Evolutionary conservation across 2,888 invertebrate species (phyloP), one percentile per base, ranked within the genome.

Genomic region (Thysanoteuthis rhombus): DNA sequence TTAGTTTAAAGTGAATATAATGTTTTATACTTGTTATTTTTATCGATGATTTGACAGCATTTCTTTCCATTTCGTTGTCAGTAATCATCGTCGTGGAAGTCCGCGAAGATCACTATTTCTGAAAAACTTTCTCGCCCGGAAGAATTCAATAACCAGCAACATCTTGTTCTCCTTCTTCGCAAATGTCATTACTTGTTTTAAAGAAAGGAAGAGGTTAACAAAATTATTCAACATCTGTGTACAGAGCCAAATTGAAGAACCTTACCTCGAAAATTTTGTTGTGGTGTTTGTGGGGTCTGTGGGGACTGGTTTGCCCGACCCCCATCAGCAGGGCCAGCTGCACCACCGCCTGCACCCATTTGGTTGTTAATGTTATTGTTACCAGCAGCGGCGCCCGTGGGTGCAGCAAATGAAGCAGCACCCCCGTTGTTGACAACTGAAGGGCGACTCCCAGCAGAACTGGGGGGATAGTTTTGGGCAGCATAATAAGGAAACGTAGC

Each of bases 401-500:
- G 90, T 45, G 38, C n/a, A 25, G 38, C 36, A 45, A 36, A 40
- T 42, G 47, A 38, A 32, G 36, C 47, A 32, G 38, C 39, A 39
- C 36, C 90, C 32, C 25, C 40, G 90, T 93, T n/a, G 25, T n/a
- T n/a, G n/a, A n/a, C n/a, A n/a, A 28, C 28, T 38, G 32, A 39
- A 10, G n/a, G 36, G 75, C 38, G 32, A 58, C 40, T 58, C 91
- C 40, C 42, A 40, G 42, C 19, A 25, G n/a, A 92, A n/a, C 92
- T 45, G 3, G 92, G 92, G 3, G 92, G 92, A 28, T 40, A 92
- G 40, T 92, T 92, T 8, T 92, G 42, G 45, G 92, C 92, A 45
- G 92, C 92, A 92, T 92, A 92, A n/a, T 92, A 92, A 28, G 93
- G 94, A 0, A 94, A 90, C 94, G 94, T 94, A 32, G 93, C 93